phyloP scores from a whole-genome alignment of 2,797 vertebrate species.

The Glossophaga mutica region DNA sequence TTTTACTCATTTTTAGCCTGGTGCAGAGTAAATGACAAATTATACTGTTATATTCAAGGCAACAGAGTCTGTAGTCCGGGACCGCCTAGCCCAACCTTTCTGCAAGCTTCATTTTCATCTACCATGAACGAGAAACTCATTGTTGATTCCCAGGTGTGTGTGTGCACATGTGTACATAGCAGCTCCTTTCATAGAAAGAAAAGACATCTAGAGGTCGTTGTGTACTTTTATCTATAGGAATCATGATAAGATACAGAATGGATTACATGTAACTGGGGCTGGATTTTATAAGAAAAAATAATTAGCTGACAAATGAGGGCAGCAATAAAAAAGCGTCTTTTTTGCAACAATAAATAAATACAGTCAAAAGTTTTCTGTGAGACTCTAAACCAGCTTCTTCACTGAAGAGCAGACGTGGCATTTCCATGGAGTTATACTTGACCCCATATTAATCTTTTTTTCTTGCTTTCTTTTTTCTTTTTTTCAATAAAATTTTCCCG shows the following conservation, averaged over 20 bases:
- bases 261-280: constrained; percentile 84
- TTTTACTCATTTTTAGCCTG: constrained; percentile 87
- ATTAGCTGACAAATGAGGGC: constrained; percentile 88
- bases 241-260: constrained; percentile 86
- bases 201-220: constrained; percentile 88
- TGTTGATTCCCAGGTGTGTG: constrained; percentile 85
- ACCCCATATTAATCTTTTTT: constrained; percentile 85
- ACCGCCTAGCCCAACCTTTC: constrained; percentile 81
- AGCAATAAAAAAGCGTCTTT: constrained; percentile 89
- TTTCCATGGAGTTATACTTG: constrained; percentile 85
- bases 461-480: constrained; percentile 81
- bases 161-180: constrained; percentile 88
- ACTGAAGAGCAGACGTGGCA: constrained; percentile 88
- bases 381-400: constrained; percentile 88
- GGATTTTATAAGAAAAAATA: constrained; percentile 86
- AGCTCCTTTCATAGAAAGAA: constrained; percentile 91
- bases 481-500: constrained; percentile 83
- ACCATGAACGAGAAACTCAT: constrained; percentile 84
- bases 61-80: constrained; percentile 83
- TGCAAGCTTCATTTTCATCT: constrained; percentile 83
- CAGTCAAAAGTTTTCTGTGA: constrained; percentile 87
- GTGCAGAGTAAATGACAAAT: constrained; percentile 86
- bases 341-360: constrained; percentile 91
- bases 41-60: constrained; percentile 84
- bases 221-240: constrained; percentile 88